A percentile compares a stretch with the other conserved stretches of the same genome.
Evolutionary conservation across 2,888 invertebrate genomes (phyloP).

Genomic region (Ariolimax columbianus): DNA sequence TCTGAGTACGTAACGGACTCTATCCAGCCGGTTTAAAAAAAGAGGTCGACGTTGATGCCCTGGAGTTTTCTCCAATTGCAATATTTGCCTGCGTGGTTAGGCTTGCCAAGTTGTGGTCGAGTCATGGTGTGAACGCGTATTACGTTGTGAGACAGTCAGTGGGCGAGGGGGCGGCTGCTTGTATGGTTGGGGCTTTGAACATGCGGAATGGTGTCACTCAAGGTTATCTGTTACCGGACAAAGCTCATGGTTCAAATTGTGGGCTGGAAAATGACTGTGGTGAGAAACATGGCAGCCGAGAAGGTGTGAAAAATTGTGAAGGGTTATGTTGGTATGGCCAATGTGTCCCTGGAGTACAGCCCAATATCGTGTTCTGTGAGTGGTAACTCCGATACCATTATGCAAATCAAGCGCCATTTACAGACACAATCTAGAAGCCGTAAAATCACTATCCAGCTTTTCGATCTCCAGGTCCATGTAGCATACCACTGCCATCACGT

Average conservation of each 20-base stretch:
- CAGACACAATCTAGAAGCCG: slow-evolving; percentile 27
- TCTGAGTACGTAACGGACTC: slow-evolving; percentile 55
- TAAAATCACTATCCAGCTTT: slow-evolving; percentile 48
- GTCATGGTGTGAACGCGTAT: slow-evolving; percentile 59
- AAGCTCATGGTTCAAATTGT: slow-evolving; percentile 54
- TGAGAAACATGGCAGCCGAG: slow-evolving; percentile 54
- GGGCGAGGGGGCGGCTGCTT: slow-evolving; percentile 68
- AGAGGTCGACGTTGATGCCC: slow-evolving; percentile 53
- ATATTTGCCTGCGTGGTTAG: slow-evolving; percentile 67
- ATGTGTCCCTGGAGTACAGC: slow-evolving; percentile 58
- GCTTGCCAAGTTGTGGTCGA: slow-evolving; percentile 58
- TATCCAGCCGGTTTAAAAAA: slow-evolving; percentile 55
- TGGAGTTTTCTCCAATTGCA: slow-evolving; percentile 60
- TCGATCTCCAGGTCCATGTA: slow-evolving; percentile 60
- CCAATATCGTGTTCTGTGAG: slow-evolving; percentile 57
- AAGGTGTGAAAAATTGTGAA: slow-evolving; percentile 54
- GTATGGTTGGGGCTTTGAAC: slow-evolving; percentile 56
- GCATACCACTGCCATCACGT: slow-evolving; percentile 68
- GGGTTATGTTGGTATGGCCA: slow-evolving; percentile 43
- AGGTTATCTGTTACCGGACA: slow-evolving; percentile 64
- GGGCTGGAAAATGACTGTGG: slow-evolving; percentile 65
- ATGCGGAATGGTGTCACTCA: slow-evolving; percentile 62
- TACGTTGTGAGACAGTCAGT: slow-evolving; percentile 67
- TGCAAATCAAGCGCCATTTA: slow-evolving; percentile 52
- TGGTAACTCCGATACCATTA: slow-evolving; percentile 56